Evolutionary conservation across 2,797 vertebrate genomes (phyloP), one percentile per base, ranked within the genome.

Genomic region (Heterohyrax brucei): DNA sequence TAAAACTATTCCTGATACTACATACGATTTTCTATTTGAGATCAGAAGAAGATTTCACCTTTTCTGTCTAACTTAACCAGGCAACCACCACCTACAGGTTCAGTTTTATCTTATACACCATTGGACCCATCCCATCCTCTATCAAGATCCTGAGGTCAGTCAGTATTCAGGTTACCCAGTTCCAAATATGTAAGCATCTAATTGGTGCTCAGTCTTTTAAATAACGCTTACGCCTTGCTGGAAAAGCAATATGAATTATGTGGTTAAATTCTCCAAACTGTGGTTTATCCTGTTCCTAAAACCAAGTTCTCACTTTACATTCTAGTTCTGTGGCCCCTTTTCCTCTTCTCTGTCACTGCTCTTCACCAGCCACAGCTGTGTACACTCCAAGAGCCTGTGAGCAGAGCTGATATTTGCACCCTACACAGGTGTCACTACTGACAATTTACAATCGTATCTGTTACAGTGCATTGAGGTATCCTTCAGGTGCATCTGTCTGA

Each of bases 221-320:
- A 56, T 72, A 82, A 68, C 8, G 7, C 8, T 44, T 87, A 30
- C 72, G 30, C 18, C 93, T 96, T 91, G n/a, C 53, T 81, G n/a
- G 10, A 94, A 61, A 28, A 81, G 7, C 70, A 64, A 50, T 53
- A n/a, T 5, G 10, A 30, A 86, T 59, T 39, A 62, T 46, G 39
- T 82, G 21, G 21, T 89, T 95, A 85, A 72, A 61, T 82, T 91
- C 79, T 89, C 77, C 16, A 89, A 89, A 79, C 4, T 80, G 1
- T 26, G 3, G 5, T 80, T 73, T 75, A 83, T 62, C 16, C 7
- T 66, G 24, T 81, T 93, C 19, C 64, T 79, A 75, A 91, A 91
- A 84, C 50, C 12, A 89, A 64, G 46, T 61, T 24, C 80, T 89
- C 64, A 75, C 26, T 70, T 75, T 83, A 19, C 22, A 66, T 50